Conservation (phyloP, 2,888 invertebrate species). For the Mythimna ferrago region DNA sequence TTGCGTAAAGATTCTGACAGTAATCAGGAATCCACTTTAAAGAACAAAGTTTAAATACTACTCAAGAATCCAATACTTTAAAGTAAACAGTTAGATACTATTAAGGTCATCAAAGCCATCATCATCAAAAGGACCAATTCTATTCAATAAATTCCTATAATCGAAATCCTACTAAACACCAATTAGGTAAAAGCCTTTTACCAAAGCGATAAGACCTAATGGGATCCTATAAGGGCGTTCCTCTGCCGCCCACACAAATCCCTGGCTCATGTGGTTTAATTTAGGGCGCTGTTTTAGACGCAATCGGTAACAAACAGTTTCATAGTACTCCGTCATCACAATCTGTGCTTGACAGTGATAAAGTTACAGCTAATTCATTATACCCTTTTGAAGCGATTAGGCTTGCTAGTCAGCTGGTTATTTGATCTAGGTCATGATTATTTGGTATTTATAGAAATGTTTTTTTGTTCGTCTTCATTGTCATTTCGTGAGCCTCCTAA, state of each 20-base stretch:
- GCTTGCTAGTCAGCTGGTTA: background rate
- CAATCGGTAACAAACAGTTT: conserved; percentile 25
- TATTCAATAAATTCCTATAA: conserved; percentile 1
- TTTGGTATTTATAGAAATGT: too few species aligned
- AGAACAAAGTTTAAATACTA: too few species aligned
- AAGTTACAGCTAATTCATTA: conserved; percentile 45
- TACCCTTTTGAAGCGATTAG: conserved; percentile 22
- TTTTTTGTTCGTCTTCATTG: background rate
- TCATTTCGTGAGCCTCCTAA: too few species aligned
- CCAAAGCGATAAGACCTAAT: background rate
- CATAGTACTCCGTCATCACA: conserved; percentile 45
- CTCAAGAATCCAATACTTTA: too few species aligned
- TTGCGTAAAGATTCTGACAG: too few species aligned
- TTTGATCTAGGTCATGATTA: conserved; percentile 3
- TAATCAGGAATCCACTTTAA: too few species aligned
- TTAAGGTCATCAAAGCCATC: background rate
- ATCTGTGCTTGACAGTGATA: conserved; percentile 53
- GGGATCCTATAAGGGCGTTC: background rate
- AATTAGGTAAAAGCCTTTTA: conserved; percentile 6
- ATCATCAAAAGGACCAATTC: background rate
- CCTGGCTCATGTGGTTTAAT: conserved; percentile 47
- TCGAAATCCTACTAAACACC: background rate
- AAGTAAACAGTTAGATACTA: too few species aligned
- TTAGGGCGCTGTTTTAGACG: conserved; percentile 49
- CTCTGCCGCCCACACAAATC: conserved; percentile 4